Evolutionary conservation across 2,113 vertebrate genomes (phyloP).

Genomic region (Bostrychus sinensis): DNA sequence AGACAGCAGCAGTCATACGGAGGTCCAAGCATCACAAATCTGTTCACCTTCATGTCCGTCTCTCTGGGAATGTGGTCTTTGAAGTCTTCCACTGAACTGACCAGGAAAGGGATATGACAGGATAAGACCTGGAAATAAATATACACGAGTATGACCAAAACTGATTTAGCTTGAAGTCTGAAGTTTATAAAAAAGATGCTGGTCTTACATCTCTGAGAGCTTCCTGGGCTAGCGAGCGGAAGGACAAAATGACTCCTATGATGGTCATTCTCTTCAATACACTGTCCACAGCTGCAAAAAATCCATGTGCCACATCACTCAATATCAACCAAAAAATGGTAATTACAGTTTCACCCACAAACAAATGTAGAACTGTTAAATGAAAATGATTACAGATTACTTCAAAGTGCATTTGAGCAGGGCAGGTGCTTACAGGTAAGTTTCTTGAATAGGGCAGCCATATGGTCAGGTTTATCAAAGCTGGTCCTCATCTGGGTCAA

Average conservation of each 20-base stretch:
- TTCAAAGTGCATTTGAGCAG: too few relatives aligned
- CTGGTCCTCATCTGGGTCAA: constrained; percentile 99
- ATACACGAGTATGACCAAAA: neutral
- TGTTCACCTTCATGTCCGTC: constrained; percentile 97
- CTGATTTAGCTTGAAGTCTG: neutral
- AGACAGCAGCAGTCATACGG: too few relatives aligned
- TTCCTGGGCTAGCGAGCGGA: constrained; percentile 96
- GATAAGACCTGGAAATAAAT: constrained; percentile 86
- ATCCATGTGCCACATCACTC: neutral
- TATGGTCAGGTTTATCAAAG: constrained; percentile 98
- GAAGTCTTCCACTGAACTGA: constrained; percentile 98
- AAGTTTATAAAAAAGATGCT: neutral
- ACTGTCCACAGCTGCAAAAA: constrained; percentile 91
- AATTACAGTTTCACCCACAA: neutral
- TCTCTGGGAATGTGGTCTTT: constrained; percentile 99
- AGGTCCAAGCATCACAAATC: too few relatives aligned
- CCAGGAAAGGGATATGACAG: constrained; percentile 98
- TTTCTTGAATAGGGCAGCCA: constrained; percentile 97
- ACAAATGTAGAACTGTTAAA: neutral
- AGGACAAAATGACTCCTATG: constrained; percentile 97
- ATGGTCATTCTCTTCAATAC: constrained; percentile 99
- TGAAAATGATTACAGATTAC: too few relatives aligned
- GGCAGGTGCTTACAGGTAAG: constrained; percentile 84
- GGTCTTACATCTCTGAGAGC: constrained; percentile 93
- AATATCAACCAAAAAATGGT: neutral